Percentiles rank a stretch among this genome's conserved stretches.
Evolutionary conservation across 2,797 vertebrate species (phyloP).

Genomic region (Phalloptychus januarius): DNA sequence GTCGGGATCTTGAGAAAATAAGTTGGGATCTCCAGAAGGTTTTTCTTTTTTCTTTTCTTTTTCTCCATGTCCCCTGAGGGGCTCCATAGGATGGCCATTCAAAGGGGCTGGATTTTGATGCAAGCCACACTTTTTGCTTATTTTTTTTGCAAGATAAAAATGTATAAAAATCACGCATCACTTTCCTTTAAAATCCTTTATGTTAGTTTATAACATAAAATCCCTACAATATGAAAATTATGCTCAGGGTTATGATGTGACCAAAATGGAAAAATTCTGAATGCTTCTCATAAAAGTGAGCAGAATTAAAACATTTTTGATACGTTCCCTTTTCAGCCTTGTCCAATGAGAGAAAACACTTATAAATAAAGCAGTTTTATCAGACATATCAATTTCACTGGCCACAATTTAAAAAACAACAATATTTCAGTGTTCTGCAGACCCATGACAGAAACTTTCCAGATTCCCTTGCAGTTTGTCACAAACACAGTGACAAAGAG

Average conservation of each 20-base stretch:
- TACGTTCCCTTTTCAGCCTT: too few relatives aligned
- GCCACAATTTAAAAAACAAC: background rate
- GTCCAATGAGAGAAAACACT: background rate
- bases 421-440: background rate
- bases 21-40: too few relatives aligned
- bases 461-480: background rate
- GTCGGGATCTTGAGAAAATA: too few relatives aligned
- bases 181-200: background rate
- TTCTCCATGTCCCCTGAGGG: too few relatives aligned
- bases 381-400: background rate
- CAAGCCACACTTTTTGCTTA: background rate
- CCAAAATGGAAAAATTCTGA: background rate
- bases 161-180: background rate
- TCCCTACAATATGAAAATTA: background rate
- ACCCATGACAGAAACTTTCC: background rate
- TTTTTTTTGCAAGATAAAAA: background rate
- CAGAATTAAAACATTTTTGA: too few relatives aligned
- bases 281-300: too few relatives aligned
- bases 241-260: background rate
- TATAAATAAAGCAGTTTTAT: background rate
- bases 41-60: too few relatives aligned
- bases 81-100: background rate
- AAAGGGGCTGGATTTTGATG: background rate
- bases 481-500: conserved; percentile 1
- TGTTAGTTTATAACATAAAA: background rate